phyloP scores from a whole-genome alignment of 1,140 invertebrate genomes.

The Leptonema lineaticorne region DNA sequence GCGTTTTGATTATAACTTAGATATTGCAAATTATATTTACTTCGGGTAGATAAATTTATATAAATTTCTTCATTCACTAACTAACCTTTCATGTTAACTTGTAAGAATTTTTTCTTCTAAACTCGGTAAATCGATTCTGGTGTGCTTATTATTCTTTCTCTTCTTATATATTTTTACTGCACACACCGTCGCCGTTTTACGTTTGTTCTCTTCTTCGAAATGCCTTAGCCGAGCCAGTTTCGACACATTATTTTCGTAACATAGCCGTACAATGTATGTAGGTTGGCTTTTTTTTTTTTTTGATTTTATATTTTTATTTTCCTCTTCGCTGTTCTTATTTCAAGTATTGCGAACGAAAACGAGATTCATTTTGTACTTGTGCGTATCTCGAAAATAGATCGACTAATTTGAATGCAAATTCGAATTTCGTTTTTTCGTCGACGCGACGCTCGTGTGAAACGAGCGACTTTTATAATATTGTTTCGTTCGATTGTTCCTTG shows the following conservation, averaged over 20 bases:
- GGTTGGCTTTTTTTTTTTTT: too few species aligned
- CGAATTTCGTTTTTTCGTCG: too few species aligned
- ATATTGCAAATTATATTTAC: too few species aligned
- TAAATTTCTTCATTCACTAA: constrained; percentile 6
- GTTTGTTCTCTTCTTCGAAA: background rate
- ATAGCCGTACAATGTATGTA: background rate
- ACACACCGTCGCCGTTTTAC: background rate
- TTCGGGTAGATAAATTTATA: constrained; percentile 10
- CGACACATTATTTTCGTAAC: constrained; percentile 19
- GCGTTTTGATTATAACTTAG: too few species aligned
- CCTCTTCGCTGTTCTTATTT: too few species aligned
- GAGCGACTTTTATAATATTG: too few species aligned
- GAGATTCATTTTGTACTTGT: too few species aligned
- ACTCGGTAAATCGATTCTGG: background rate
- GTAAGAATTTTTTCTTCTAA: background rate
- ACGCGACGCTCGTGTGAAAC: too few species aligned
- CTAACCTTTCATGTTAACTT: background rate
- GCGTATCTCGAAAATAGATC: too few species aligned
- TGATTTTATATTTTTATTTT: too few species aligned
- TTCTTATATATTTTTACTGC: constrained; percentile 11
- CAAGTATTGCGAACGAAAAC: too few species aligned
- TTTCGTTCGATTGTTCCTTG: constrained; percentile 2
- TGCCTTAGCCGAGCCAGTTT: background rate
- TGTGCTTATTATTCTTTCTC: background rate
- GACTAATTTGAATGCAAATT: background rate